A percentile compares a stretch with the other conserved stretches of the same genome.
phyloP scores from a whole-genome alignment of 2,113 vertebrate species.

The Corvus cornix region DNA sequence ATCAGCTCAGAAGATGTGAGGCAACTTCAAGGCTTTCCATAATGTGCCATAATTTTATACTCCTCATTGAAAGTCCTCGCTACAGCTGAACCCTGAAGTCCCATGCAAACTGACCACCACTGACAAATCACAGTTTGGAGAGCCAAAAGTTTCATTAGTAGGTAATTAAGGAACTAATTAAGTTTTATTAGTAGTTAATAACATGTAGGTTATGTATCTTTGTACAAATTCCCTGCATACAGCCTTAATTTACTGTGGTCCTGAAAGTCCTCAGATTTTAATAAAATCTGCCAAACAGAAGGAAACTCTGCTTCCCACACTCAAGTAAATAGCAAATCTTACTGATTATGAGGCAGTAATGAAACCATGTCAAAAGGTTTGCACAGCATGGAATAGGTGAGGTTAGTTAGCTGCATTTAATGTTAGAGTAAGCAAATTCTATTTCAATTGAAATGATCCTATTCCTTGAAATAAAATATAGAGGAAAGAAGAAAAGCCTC shows the following conservation, averaged over 20 bases:
- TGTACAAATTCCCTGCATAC: neutral
- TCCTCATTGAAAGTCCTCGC: neutral
- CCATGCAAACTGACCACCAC: neutral
- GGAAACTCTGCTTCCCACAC: neutral
- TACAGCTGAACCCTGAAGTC: neutral
- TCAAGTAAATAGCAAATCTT: neutral
- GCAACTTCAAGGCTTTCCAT: neutral
- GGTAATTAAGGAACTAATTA: neutral
- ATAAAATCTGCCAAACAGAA: neutral
- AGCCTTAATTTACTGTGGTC: neutral
- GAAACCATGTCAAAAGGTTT: neutral
- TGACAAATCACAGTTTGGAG: neutral
- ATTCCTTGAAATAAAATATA: neutral
- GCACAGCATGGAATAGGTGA: neutral
- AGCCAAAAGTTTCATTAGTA: neutral
- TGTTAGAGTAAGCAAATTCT: neutral
- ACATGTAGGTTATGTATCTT: neutral
- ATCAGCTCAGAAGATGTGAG: neutral
- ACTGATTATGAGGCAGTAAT: neutral
- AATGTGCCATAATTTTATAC: neutral
- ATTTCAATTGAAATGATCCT: neutral
- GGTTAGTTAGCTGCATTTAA: neutral
- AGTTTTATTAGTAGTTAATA: neutral
- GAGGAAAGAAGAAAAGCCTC: neutral
- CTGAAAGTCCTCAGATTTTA: neutral